Base-by-base conservation (phyloP, 1,140 invertebrate species). In the Neodiprion virginianus region DNA sequence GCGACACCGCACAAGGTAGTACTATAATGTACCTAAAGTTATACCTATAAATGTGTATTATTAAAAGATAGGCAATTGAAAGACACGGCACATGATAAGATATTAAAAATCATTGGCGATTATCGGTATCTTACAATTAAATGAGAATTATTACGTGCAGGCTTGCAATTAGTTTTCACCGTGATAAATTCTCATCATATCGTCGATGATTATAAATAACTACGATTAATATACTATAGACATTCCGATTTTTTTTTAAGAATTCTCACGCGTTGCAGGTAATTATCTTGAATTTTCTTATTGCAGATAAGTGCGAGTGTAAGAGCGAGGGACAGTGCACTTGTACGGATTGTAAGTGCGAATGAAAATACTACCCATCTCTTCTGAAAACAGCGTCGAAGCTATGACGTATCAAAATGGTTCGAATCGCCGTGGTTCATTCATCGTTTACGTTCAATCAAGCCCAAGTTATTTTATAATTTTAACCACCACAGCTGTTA, bases 1-100 rank as follows among this genome's bases (percentile, higher is more conserved):
- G 82, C 65, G 78, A 81, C 1, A 79, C 77, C 40, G 78, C 76
- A 72, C 78, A 81, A 74, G 81, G 81, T 78, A 85, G 86, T 88
- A 83, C 80, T 72, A 74, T 67, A 74, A 48, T 69, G 40, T 71
- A 66, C 48, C 8, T 21, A 23, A 69, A 69, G 10, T 1, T 14
- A 28, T 69, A 69, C 28, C 12, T 28, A 12, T 21, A 8, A 17
- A 14, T 12, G 23, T 28, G 12, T 40, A 40, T 23, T 49, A 17
- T 47, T 71, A 11, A 5, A 17, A 12, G 14, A 1, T 69, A 69
- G 14, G 23, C 67, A 69, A 21, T 69, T 21, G 17, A 21, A 21
- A 21, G 17, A 21, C 17, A 21, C 17, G 17, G 17, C 17, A 21
- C 17, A 1, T 11, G 10, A 14, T 69, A 21, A 11, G 67, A 10